These are phyloP conservation scores for Lampropteryx suffumata DNA, from an alignment of 2,888 invertebrate genomes.

Conservation along the genomic window DNA sequence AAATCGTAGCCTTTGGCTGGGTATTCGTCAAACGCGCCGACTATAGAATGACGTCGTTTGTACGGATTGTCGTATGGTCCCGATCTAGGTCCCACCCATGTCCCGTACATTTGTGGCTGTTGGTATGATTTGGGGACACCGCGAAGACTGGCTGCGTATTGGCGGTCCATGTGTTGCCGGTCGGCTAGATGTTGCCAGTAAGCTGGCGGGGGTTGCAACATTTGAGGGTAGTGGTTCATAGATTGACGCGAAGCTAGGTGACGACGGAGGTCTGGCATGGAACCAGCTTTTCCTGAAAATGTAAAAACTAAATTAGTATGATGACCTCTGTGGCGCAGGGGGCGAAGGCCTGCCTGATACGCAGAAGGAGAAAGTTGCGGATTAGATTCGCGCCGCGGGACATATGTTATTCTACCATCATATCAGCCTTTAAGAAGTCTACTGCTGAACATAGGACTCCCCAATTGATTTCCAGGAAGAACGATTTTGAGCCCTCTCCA, in stretches of 20 bases:
- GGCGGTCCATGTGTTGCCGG: slow-evolving; percentile 68
- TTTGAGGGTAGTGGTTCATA: slow-evolving; percentile 62
- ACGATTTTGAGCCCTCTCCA: no score
- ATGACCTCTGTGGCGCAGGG: no score
- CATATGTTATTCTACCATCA: no score
- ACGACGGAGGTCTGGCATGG: slow-evolving; percentile 77
- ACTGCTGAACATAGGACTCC: no score
- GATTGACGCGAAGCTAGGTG: slow-evolving; percentile 70
- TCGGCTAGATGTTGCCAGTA: slow-evolving; percentile 78
- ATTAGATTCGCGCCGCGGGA: no score
- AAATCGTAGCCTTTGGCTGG: slow-evolving; percentile 68
- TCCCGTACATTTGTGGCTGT: slow-evolving; percentile 66
- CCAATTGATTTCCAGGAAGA: no score
- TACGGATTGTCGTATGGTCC: slow-evolving; percentile 77
- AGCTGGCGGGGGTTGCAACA: slow-evolving; percentile 69
- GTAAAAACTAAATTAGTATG: not conserved
- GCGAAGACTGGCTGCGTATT: slow-evolving; percentile 71
- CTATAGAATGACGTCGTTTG: slow-evolving; percentile 80
- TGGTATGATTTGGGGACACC: slow-evolving; percentile 66
- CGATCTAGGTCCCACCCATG: slow-evolving; percentile 75
- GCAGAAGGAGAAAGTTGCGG: no score
- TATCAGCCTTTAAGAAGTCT: no score
- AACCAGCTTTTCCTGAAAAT: slow-evolving; percentile 74
- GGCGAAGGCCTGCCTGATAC: no score
- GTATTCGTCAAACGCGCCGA: slow-evolving; percentile 79